These are phyloP conservation scores for Semicossyphus pulcher DNA, from an alignment of 2,113 vertebrate species.

Conservation along the genomic window DNA sequence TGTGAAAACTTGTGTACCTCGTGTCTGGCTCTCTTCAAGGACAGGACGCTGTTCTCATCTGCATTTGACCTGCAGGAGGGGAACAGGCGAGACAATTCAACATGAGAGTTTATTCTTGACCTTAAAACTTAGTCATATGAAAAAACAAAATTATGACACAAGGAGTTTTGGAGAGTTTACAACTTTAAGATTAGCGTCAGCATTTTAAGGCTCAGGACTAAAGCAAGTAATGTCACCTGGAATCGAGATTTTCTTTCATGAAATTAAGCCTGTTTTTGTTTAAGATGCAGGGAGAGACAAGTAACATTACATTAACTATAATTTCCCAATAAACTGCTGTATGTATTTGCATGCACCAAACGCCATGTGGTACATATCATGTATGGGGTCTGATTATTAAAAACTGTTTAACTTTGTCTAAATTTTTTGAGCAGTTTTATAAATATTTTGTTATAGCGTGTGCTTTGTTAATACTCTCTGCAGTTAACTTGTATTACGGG, in stretches of 20 bases:
- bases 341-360: too few relatives aligned
- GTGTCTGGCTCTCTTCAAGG: slow-evolving; percentile 90
- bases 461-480: neutral
- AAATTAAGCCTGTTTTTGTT: neutral
- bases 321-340: too few relatives aligned
- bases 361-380: too few relatives aligned
- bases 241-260: neutral
- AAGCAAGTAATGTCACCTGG: too few relatives aligned
- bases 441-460: neutral
- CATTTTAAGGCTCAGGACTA: too few relatives aligned
- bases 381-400: too few relatives aligned
- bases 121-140: neutral
- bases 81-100: slow-evolving; percentile 12
- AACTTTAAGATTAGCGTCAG: neutral
- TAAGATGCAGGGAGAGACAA: neutral
- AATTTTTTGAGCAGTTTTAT: neutral
- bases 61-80: slow-evolving; percentile 83
- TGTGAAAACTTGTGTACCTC: slow-evolving; percentile 86
- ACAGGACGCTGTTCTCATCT: slow-evolving; percentile 71
- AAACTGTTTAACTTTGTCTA: too few relatives aligned
- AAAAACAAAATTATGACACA: neutral
- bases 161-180: neutral
- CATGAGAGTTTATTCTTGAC: neutral
- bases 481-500: neutral
- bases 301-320: too few relatives aligned